Base-by-base conservation (phyloP, 2,888 invertebrate genomes). In the Crepidodera aurea region DNA sequence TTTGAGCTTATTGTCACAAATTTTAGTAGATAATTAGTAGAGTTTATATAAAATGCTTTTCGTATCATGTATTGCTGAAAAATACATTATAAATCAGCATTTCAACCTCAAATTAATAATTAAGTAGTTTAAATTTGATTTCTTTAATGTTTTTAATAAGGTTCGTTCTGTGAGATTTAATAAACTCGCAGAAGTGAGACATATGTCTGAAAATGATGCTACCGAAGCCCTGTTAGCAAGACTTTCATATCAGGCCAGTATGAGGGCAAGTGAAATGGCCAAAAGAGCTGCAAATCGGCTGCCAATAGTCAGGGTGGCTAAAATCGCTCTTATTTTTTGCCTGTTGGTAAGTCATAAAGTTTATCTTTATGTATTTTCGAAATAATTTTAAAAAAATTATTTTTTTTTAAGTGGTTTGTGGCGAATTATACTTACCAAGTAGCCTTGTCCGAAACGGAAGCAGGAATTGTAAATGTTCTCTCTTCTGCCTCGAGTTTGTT, bases 401-500 rank as follows among this genome's bases (percentile, higher is more conserved):
- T n/a, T n/a, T n/a, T n/a, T 51, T 88, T 87, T 51, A 83, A 96
- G 93, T 98, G 97, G 96, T 96, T 98, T 83, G 82, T 92, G 75
- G 95, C 95, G 60, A 96, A 96, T 83, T 95, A 96, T 79, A 88
- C 93, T 59, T 96, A 94, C 82, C 96, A 97, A 80, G 85, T 94
- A 76, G 94, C 96, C 51, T 83, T 97, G 66, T 86, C 90, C 54
- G 87, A 92, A 82, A 91, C 94, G 2, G 89, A 93, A 76, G 88
- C 94, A 10, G 92, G 93, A 57, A 87, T 96, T 61, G 94, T 97
- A 39, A 94, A 94, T 70, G 88, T 96, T 54, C 84, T 97, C 74
- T 93, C 94, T 65, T 93, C 96, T 22, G 90, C 93, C 0, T 92
- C 96, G 42, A 92, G 93, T 70, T 87, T 98, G 59, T 94, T 97